Base-by-base conservation (phyloP, 2,113 vertebrate species). In the Thalassarche chlororhynchos region DNA sequence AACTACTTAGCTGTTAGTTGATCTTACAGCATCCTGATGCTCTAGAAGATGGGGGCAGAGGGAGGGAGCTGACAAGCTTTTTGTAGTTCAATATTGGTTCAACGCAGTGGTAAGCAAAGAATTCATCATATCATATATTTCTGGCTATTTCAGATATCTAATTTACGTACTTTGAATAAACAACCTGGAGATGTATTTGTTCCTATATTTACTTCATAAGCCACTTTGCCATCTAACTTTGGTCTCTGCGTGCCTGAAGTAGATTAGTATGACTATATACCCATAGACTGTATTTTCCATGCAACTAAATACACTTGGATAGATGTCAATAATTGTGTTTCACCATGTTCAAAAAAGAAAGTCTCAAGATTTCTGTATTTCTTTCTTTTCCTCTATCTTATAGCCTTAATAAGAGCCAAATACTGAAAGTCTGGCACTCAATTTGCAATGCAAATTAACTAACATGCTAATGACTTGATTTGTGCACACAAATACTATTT, bases 401-500 rank as follows among this genome's bases (percentile, higher is more conserved):
- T 4, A 81, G 15, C 26, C n/a, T 44, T 78, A 83, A 55, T 17
- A 38, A 84, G 29, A 96, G 68, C 58, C 75, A 95, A 93, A 81
- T 52, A 83, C 44, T 52, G 38, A 66, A 96, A 94, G 40, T 79
- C 81, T 93, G 71, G 51, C 11, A 14, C 54, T 77, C 66, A n/a
- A 40, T 96, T 96, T 93, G 62, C 79, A 86, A 80, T 85, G 84
- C 84, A 91, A 88, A 95, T 94, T 80, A 91, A 31, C 81, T 26
- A 88, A 28, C 38, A 54, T 47, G 60, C 46, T 93, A 95, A 95
- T 85, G 58, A 93, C 64, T 90, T 70, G 75, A 91, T 94, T 94
- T 96, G 87, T 93, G 78, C 51, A 95, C 78, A 95, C 70, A 90
- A 88, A 90, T 71, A 69, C 75, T 80, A 54, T 94, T 95, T 94